Evolutionary conservation across 2,888 invertebrate species (phyloP), one percentile per base, ranked within the genome.

Genomic region (Falcaria lacertinaria): DNA sequence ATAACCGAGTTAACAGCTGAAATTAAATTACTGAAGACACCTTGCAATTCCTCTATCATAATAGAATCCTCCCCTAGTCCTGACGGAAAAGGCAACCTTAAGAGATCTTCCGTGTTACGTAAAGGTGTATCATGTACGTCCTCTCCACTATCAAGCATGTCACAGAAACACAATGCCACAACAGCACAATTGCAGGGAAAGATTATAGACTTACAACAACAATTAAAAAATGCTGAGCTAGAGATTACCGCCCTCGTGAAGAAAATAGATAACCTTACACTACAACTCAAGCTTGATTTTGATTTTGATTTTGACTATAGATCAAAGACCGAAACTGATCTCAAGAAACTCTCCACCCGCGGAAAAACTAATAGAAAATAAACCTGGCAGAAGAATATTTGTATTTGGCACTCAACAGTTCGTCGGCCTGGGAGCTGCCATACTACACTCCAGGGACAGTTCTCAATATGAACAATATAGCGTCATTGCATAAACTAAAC

Each of bases 351-450:
- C 25, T 19, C n/a, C n/a, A n/a, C 19, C 19, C 19, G 19, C 19
- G 2, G 19, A 2, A 19, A 19, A 19, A 19, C 19, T 5, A 19
- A 19, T 4, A 19, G 19, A 4, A 19, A 19, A 19, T 19, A 5
- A 19, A 19, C 19, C 19, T 19, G 8, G 7, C 2, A 8, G 8
- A 4, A 25, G 25, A 2, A 25, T 25, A 8, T 2, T 25, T 7
- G 8, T 25, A 8, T 25, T 25, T 25, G 41, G 44, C n/a, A 36
- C 44, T 22, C 41, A 44, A 41, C 44, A 32, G 16, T 44, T 41
- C 25, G 38, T 41, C 16, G 41, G 38, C 15, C 41, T 44, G 14
- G 32, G 39, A 11, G 15, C 41, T 1, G 44, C 37, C 1, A 14
- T 44, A 33, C 22, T 35, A 7, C 15, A 16, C 4, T 44, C 41